phyloP scores from a whole-genome alignment of 2,113 vertebrate genomes.

The Gasterosteus nipponicus region DNA sequence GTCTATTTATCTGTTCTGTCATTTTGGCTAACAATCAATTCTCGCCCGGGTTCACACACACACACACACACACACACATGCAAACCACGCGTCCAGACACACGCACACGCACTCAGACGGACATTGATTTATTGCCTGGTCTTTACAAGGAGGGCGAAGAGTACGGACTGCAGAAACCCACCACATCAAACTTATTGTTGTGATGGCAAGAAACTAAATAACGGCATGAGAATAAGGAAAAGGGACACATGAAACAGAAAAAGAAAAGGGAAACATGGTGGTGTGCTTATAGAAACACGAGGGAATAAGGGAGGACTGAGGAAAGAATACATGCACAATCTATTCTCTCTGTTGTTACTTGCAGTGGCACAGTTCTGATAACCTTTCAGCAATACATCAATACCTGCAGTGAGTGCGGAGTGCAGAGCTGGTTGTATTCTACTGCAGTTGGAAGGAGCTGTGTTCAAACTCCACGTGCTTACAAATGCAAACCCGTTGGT shows the following conservation, averaged over 20 bases:
- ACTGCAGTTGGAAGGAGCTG: not conserved
- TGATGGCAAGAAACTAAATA: constrained; percentile 23
- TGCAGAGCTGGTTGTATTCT: constrained; percentile 3
- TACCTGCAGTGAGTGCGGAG: not conserved
- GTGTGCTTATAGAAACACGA: not conserved
- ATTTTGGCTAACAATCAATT: constrained; percentile 40
- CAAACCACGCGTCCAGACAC: constrained; percentile 27
- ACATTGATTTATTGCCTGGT: constrained; percentile 55
- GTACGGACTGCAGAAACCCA: constrained; percentile 33
- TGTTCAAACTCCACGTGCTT: not conserved
- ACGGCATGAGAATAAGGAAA: not conserved
- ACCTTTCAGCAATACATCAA: constrained; percentile 22
- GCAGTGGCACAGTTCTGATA: constrained; percentile 4
- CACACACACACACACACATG: constrained; percentile 40
- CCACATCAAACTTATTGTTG: constrained; percentile 31
- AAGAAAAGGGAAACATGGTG: not conserved
- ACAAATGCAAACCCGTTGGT: not conserved
- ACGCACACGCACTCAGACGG: constrained; percentile 31
- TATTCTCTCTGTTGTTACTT: not conserved
- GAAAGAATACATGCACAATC: constrained; percentile 4
- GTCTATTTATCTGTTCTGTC: constrained; percentile 45
- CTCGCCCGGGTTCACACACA: constrained; percentile 27
- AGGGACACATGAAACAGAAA: not conserved
- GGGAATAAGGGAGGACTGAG: not conserved
- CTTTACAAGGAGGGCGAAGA: constrained; percentile 35